Conservation (phyloP, 2,888 invertebrate species). For the Eupeodes luniger region DNA sequence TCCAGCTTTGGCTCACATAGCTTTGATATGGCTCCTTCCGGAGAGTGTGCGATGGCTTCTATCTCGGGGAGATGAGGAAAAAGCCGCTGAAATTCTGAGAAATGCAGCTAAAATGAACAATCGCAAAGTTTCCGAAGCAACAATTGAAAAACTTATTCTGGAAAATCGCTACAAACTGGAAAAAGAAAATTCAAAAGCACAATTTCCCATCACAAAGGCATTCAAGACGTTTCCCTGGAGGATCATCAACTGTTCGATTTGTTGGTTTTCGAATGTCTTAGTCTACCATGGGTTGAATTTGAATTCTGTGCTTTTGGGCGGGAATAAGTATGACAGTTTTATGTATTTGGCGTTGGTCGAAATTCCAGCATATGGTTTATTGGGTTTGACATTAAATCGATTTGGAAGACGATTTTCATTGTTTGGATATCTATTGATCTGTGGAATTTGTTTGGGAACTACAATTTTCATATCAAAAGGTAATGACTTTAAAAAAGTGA, state of each 20-base stretch:
- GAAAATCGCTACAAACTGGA: conserved; percentile 78
- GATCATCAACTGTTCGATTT: conserved; percentile 88
- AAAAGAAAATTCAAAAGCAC: conserved; percentile 77
- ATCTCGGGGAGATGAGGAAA: conserved; percentile 85
- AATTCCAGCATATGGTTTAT: background rate
- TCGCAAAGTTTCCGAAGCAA: conserved; percentile 78
- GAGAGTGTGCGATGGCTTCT: conserved; percentile 92
- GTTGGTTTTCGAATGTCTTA: conserved; percentile 91
- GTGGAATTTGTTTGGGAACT: conserved; percentile 27
- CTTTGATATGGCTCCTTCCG: conserved; percentile 88
- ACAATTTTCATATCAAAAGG: conserved; percentile 13
- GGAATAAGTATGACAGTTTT: conserved; percentile 34
- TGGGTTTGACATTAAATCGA: background rate
- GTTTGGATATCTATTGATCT: conserved; percentile 8
- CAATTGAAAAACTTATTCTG: conserved; percentile 77
- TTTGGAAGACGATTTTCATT: conserved; percentile 31
- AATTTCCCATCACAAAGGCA: conserved; percentile 79
- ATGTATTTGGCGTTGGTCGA: conserved; percentile 20
- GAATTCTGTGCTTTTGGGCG: conserved; percentile 12
- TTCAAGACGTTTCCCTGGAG: conserved; percentile 79
- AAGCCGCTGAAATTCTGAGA: conserved; percentile 86
- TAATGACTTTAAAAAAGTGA: background rate
- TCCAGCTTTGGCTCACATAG: conserved; percentile 88
- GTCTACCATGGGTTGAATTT: conserved; percentile 88
- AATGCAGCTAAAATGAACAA: conserved; percentile 87